phyloP scores from a whole-genome alignment of 1,140 invertebrate genomes.

The Batillaria attramentaria region DNA sequence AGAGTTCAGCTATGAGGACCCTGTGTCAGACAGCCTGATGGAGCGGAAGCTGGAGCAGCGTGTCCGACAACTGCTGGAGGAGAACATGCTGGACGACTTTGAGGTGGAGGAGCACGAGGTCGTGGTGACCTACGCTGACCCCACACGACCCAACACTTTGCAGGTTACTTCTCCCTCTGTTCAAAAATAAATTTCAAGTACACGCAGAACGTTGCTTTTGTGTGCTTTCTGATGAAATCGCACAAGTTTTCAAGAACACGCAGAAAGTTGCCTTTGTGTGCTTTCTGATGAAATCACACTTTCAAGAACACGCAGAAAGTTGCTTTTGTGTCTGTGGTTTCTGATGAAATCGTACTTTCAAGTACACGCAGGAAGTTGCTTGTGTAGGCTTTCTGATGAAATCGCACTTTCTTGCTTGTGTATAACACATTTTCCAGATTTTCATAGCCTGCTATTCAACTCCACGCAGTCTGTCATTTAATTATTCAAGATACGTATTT shows the following conservation, averaged over 20 bases:
- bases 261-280: not conserved
- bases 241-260: not conserved
- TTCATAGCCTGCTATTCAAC: not conserved
- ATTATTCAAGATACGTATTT: not conserved
- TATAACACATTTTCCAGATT: too few relatives aligned
- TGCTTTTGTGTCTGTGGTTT: too few relatives aligned
- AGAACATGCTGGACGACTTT: slow-evolving; percentile 34
- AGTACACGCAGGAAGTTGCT: too few relatives aligned
- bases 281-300: not conserved
- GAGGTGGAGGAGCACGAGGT: slow-evolving; percentile 41
- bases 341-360: too few relatives aligned
- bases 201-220: not conserved
- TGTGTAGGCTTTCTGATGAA: too few relatives aligned
- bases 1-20: slow-evolving; percentile 35
- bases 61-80: slow-evolving; percentile 27
- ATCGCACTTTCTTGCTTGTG: too few relatives aligned
- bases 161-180: too few relatives aligned
- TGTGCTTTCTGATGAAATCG: not conserved
- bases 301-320: not conserved
- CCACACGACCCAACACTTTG: slow-evolving; percentile 32
- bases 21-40: slow-evolving; percentile 22
- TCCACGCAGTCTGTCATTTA: not conserved
- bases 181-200: not conserved
- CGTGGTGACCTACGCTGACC: slow-evolving; percentile 25
- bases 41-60: slow-evolving; percentile 29